These are phyloP conservation scores for Nyctibius grandis DNA, from an alignment of 2,797 vertebrate genomes.

Conservation along the genomic window DNA sequence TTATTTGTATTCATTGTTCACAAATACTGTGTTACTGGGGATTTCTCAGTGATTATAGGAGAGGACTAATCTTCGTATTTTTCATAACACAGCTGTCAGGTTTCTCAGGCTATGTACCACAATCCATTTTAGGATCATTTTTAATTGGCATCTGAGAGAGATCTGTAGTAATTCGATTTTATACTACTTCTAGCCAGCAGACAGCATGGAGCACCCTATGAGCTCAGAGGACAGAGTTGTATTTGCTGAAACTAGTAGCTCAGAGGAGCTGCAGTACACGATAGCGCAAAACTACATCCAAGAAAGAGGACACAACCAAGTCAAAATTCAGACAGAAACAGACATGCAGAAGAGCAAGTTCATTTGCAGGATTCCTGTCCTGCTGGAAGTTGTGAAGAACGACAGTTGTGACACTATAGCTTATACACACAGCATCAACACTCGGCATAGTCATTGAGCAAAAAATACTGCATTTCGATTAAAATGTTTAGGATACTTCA, in stretches of 20 bases:
- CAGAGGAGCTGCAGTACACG: background rate
- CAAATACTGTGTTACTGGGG: background rate
- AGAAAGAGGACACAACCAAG: background rate
- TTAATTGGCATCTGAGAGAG: background rate
- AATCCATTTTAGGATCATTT: background rate
- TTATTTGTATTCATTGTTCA: background rate
- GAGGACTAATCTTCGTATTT: background rate
- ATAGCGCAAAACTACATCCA: background rate
- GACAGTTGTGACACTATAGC: background rate
- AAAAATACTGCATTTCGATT: background rate
- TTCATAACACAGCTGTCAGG: background rate
- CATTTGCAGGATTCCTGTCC: background rate
- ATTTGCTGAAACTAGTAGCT: background rate
- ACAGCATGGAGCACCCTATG: background rate
- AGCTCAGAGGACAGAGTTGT: background rate
- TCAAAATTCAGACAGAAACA: background rate
- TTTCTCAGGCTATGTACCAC: background rate
- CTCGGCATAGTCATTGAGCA: background rate
- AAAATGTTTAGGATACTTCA: background rate
- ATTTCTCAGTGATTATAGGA: background rate
- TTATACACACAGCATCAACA: background rate
- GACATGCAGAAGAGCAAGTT: background rate
- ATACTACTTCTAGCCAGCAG: background rate
- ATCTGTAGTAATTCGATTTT: background rate
- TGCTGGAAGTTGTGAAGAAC: background rate